A percentile compares a stretch with the other conserved stretches of the same genome.
Evolutionary conservation across 2,888 invertebrate species (phyloP).

Genomic region (Thelaira solivaga): DNA sequence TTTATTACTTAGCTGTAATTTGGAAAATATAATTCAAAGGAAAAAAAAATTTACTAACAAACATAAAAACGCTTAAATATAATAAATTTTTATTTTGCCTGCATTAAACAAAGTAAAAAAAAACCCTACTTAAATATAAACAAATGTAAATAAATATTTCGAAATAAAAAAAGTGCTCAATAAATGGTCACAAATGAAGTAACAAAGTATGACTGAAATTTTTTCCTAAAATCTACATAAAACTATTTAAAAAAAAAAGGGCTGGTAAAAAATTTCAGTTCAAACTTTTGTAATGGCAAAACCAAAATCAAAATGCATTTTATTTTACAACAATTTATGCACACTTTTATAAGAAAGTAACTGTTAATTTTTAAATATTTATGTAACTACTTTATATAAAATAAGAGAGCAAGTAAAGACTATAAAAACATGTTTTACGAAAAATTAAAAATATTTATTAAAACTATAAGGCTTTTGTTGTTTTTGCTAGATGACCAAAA

Average conservation of each 20-base stretch:
- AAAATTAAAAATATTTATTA: no score
- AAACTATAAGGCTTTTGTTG: no score
- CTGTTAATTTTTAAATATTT: slow-evolving; percentile 28
- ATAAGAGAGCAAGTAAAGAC: slow-evolving; percentile 67
- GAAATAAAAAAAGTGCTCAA: neutral
- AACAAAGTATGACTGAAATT: slow-evolving; percentile 37
- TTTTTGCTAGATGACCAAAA: no score
- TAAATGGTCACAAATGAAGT: slow-evolving; percentile 38
- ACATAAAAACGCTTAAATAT: neutral
- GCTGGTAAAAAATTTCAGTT: slow-evolving; percentile 60
- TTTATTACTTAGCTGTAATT: neutral
- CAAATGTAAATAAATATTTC: slow-evolving; percentile 31
- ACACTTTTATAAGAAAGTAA: neutral
- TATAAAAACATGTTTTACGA: no score
- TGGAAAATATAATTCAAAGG: slow-evolving; percentile 2
- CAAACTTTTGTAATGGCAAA: neutral
- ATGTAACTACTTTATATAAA: slow-evolving; percentile 33
- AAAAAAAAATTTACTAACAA: neutral
- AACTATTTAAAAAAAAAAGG: slow-evolving; percentile 8
- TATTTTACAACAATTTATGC: slow-evolving; percentile 1
- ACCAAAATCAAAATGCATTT: neutral
- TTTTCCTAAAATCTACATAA: slow-evolving; percentile 22
- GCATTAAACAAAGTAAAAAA: neutral
- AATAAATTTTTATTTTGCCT: slow-evolving; percentile 6
- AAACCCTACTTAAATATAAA: slow-evolving; percentile 1